Evolutionary conservation across 2,797 vertebrate species (phyloP), one percentile per base, ranked within the genome.

Genomic region (Psittacula echo): DNA sequence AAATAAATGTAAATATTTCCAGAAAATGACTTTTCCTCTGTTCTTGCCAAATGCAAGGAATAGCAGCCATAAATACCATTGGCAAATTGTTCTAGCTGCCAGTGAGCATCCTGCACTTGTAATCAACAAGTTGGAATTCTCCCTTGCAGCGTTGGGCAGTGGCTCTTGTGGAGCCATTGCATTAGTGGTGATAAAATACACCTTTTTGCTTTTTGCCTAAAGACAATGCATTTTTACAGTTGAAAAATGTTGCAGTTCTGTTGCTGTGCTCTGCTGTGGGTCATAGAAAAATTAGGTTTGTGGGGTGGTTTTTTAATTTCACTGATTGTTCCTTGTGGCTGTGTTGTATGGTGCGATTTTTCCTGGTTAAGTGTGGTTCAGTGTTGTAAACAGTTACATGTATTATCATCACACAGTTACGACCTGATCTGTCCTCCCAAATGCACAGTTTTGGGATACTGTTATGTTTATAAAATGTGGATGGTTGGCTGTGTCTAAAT

Each of bases 1-100:
- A 87, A 87, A 94, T 86, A 82, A 88, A 20, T 82, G 78, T 91
- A 92, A 96, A 94, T 94, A 94, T 41, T 90, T 95, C 62, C 60
- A 94, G 85, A 92, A 96, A 93, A 91, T 86, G 54, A 54, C 54
- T 91, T 53, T 83, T 91, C 27, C 58, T 81, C 13, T 64, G 9
- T 56, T 85, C 9, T 91, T 95, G 87, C 85, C 94, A 91, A 76
- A 62, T 64, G 44, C 42, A 68, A 75, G 85, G 51, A 94, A 48
- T 23, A 42, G 10, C 32, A 89, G 72, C 90, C 45, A 17, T 77
- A 62, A 87, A 86, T 81, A 79, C 67, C 41, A 45, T 37, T 94
- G 82, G 81, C 67, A 94, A 85, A 92, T 60, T 41, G 56, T n/a
- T 86, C 37, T 53, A 84, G 81, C 22, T 78, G 89, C 88, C 68